Conservation (phyloP, 2,888 invertebrate species). For the Drosophila mayaguana region DNA sequence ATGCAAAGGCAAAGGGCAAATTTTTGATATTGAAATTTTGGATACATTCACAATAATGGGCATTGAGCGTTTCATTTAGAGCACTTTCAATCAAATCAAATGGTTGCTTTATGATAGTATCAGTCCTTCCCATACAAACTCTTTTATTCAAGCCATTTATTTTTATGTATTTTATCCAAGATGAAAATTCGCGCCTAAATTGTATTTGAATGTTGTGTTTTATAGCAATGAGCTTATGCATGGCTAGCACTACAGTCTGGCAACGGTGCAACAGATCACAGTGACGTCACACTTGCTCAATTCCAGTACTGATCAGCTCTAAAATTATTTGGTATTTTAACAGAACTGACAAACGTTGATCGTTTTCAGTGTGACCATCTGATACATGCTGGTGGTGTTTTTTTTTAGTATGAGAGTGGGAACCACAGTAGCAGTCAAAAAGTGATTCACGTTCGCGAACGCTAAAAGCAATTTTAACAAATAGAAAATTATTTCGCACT, state of each 20-base stretch:
- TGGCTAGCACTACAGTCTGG: constrained; percentile 3
- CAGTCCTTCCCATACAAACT: no score
- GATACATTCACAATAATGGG: constrained; percentile 17
- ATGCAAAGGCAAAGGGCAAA: constrained; percentile 64
- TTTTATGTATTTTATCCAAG: no score
- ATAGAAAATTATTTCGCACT: constrained; percentile 38
- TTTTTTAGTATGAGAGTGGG: constrained; percentile 40
- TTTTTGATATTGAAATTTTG: constrained; percentile 55
- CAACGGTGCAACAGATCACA: not conserved
- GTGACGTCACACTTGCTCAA: constrained; percentile 36
- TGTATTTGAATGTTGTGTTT: not conserved
- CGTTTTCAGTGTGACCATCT: constrained; percentile 37
- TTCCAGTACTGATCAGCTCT: constrained; percentile 6
- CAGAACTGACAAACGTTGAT: constrained; percentile 38
- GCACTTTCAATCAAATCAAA: not conserved
- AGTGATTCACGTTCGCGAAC: constrained; percentile 60
- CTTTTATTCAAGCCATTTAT: not conserved
- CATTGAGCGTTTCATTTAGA: not conserved
- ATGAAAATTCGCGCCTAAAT: not conserved
- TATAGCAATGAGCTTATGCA: constrained; percentile 20
- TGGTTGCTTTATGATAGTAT: not conserved
- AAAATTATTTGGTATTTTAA: not conserved
- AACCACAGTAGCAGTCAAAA: constrained; percentile 47
- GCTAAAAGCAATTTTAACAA: constrained; percentile 31
- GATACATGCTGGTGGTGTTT: not conserved